Evolutionary conservation across 2,888 invertebrate species (phyloP).

Genomic region (Caenorhabditis sp.): DNA sequence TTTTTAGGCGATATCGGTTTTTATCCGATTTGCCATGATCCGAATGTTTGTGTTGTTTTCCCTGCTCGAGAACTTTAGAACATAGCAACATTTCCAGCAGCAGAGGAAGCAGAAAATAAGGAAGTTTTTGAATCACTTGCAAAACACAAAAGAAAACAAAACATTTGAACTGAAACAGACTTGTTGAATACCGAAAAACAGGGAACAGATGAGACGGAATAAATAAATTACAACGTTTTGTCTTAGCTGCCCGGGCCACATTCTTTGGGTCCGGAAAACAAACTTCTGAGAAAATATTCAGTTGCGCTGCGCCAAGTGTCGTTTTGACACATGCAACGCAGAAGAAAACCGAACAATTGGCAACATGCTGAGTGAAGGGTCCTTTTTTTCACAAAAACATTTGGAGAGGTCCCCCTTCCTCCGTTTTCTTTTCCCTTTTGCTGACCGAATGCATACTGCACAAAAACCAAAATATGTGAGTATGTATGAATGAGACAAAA

Average conservation of each 20-base stretch:
- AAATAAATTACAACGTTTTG: conserved; percentile 23
- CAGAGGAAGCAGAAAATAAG: background rate
- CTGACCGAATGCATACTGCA: conserved; percentile 24
- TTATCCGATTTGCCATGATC: conserved; percentile 54
- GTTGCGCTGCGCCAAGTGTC: conserved; percentile 19
- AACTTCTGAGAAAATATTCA: conserved; percentile 34
- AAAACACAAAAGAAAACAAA: conserved; percentile 3
- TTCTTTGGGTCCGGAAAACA: conserved; percentile 13
- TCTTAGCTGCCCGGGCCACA: background rate
- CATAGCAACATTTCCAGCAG: conserved; percentile 29
- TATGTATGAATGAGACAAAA: conserved; percentile 60
- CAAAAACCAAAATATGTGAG: conserved; percentile 50
- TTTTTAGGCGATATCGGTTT: conserved; percentile 9
- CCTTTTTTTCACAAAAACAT: conserved; percentile 47
- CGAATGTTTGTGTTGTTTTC: conserved; percentile 50
- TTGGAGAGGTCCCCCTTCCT: conserved; percentile 30
- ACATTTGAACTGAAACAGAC: background rate
- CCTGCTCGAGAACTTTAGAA: conserved; percentile 9
- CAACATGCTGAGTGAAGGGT: conserved; percentile 54
- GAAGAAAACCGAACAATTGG: conserved; percentile 47
- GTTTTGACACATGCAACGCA: conserved; percentile 41
- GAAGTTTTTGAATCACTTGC: background rate
- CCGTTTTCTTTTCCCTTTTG: background rate
- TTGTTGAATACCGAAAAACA: conserved; percentile 18
- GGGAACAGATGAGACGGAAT: background rate